phyloP scores from a whole-genome alignment of 30 jellyfish, hydroid and myxozoan species.

The Aurelia coerulea region DNA sequence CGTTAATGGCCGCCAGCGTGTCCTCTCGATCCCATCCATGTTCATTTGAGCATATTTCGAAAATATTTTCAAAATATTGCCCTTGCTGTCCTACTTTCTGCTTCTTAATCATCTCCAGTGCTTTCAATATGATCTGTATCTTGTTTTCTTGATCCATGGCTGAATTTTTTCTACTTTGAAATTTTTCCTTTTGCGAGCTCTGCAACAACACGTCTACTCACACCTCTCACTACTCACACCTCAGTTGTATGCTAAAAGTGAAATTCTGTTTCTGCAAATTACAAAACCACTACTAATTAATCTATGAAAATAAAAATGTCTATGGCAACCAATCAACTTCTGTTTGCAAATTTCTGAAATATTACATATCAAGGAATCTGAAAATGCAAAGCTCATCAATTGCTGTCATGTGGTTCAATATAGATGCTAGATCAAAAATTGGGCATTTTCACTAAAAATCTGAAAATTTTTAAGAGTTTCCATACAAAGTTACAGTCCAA shows the following conservation, averaged over 20 bases:
- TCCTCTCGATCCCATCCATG: no score
- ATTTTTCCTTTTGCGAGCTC: not conserved
- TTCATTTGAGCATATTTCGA: no score
- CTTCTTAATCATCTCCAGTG: no score
- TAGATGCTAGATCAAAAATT: not conserved
- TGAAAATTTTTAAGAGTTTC: not conserved
- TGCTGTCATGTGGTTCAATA: not conserved
- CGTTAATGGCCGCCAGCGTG: no score
- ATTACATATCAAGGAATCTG: no score
- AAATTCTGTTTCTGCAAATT: not conserved
- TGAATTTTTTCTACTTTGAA: not conserved
- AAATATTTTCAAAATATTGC: no score
- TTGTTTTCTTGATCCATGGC: no score
- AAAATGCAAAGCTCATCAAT: constrained; percentile 1
- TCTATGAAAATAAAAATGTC: not conserved
- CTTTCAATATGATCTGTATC: no score
- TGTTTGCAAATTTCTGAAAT: no score
- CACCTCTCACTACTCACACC: not conserved
- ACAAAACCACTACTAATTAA: not conserved
- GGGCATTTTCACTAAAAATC: not conserved
- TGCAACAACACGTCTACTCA: not conserved
- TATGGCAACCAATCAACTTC: not conserved
- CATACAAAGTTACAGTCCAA: not conserved
- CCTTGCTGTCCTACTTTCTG: no score
- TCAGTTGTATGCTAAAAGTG: not conserved